Base-by-base conservation (phyloP, 2,888 invertebrate species). In the Idaea straminata region DNA sequence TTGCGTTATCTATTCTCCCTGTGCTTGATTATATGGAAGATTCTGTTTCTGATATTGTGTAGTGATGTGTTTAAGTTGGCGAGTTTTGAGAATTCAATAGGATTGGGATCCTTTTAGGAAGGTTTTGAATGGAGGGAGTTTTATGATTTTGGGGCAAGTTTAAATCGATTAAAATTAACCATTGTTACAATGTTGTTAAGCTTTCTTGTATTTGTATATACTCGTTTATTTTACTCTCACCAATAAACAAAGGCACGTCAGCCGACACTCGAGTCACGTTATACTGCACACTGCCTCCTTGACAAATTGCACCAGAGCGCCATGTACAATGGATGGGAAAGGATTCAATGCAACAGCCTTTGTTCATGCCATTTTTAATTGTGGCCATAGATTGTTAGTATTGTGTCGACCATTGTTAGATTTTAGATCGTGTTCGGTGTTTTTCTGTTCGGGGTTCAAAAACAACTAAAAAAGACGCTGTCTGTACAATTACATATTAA, bases 221-320 rank as follows among this genome's bases (percentile, higher is more conserved):
- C 7, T 47, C 5, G 10, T 47, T 7, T 47, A 13, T 47, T 47
- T 47, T 59, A 34, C 34, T 7, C 25, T 13, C 34, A 34, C 6
- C 34, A 34, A 59, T 59, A 34, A 59, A 34, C 34, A 59, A 59
- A 34, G 34, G 16, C 34, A 5, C 7, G 59, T 13, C 59, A 13
- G 34, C 13, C 59, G 34, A 34, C 59, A 59, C 59, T 34, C 13
- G 34, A 59, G 72, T 78, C 79, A 78, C 76, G 77, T 75, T 69
- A n/a, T n/a, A 69, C 57, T 67, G 62, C 64, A 66, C 68, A 69
- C 65, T 76, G 75, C 77, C 74, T 68, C 70, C 67, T 72, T 71
- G 71, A 79, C 77, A 77, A 79, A 80, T 80, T 77, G 73, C 72
- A 67, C 10, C 47, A 47, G 47, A 47, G 47, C 25, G 25, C 47